Percentiles rank a stretch among this genome's conserved stretches.
Evolutionary conservation across 2,113 vertebrate genomes (phyloP).

Genomic region (Porphyrio hochstetteri): DNA sequence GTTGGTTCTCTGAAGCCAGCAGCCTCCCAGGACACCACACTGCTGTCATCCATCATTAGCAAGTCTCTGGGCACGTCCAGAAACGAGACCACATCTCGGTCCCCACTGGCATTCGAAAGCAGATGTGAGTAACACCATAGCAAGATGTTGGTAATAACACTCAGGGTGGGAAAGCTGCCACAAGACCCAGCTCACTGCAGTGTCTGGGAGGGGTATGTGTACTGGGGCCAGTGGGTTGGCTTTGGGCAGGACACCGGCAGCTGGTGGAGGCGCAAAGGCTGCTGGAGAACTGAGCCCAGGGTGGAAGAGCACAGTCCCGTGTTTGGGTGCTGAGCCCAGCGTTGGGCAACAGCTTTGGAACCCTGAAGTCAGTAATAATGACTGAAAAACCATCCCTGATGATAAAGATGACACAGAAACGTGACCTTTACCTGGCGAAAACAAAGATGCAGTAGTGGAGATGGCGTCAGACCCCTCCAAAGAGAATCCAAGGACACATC

Average conservation of each 20-base stretch:
- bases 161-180: background rate
- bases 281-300: too few relatives aligned
- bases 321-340: background rate
- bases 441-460: background rate
- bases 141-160: background rate
- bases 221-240: background rate
- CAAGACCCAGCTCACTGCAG: background rate
- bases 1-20: background rate
- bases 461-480: background rate
- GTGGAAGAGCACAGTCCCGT: fast-evolving
- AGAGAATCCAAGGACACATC: background rate
- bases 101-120: background rate
- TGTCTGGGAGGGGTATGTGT: background rate
- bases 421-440: background rate
- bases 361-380: background rate
- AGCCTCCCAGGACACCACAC: background rate
- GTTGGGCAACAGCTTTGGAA: background rate
- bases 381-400: background rate
- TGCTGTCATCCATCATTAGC: background rate
- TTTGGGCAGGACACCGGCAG: background rate
- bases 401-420: background rate
- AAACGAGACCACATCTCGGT: background rate
- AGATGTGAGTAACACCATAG: background rate
- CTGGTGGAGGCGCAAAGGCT: background rate
- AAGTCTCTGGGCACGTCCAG: background rate